These are phyloP conservation scores for Pogonocherus hispidulus DNA, from an alignment of 2,888 invertebrate species.

Conservation along the genomic window DNA sequence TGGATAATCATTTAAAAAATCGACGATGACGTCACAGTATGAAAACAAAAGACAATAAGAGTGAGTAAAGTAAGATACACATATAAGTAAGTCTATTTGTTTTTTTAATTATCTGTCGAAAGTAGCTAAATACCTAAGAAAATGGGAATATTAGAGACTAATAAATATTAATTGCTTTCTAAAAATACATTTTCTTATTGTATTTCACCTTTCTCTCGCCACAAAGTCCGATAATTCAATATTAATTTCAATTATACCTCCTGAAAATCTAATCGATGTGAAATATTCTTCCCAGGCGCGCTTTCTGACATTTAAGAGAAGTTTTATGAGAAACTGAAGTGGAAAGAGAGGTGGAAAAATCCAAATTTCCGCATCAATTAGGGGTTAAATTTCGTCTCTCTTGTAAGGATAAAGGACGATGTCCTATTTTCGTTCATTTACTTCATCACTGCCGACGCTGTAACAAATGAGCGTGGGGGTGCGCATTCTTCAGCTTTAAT, in stretches of 20 bases:
- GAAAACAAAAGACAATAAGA: too few relatives aligned
- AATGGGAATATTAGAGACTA: too few relatives aligned
- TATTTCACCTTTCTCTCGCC: too few relatives aligned
- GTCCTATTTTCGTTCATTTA: slow-evolving; percentile 3
- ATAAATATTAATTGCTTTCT: too few relatives aligned
- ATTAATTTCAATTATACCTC: neutral
- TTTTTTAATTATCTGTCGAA: too few relatives aligned
- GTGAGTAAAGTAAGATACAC: too few relatives aligned
- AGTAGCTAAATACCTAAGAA: too few relatives aligned
- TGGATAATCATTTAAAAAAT: too few relatives aligned
- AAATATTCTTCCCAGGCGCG: neutral
- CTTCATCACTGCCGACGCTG: neutral
- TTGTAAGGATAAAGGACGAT: neutral
- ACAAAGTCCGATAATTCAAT: neutral
- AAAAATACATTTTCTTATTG: too few relatives aligned
- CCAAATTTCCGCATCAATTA: slow-evolving; percentile 14
- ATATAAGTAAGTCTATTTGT: too few relatives aligned
- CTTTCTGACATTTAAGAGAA: neutral
- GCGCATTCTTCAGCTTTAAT: neutral
- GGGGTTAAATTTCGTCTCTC: slow-evolving; percentile 7
- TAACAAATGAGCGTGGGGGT: neutral
- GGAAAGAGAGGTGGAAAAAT: neutral
- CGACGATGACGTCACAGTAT: too few relatives aligned
- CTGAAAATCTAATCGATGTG: neutral
- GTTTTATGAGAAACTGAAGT: slow-evolving; percentile 1